A percentile compares a stretch with the other conserved stretches of the same genome.
These are phyloP conservation scores for Daubentonia madagascariensis DNA, from an alignment of 2,113 vertebrate genomes.

Conservation along the genomic window DNA sequence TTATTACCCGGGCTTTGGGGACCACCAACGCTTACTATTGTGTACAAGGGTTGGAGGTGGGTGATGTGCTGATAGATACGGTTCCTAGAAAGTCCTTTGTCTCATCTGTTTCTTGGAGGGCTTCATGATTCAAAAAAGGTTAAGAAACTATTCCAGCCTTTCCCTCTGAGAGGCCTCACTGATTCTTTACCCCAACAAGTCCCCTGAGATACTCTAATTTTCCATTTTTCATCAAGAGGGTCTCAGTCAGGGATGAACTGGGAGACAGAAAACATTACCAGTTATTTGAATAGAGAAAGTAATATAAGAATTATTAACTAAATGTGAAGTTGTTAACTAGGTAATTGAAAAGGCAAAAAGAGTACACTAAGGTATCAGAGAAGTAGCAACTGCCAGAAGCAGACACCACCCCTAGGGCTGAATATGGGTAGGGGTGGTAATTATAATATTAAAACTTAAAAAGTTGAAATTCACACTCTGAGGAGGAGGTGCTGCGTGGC, in stretches of 20 bases:
- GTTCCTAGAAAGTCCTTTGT: neutral
- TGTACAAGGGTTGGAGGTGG: neutral
- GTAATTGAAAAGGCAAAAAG: neutral
- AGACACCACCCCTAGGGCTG: too few relatives aligned
- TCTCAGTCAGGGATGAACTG: neutral
- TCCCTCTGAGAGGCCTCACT: neutral
- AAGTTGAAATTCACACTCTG: neutral
- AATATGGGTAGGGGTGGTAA: neutral
- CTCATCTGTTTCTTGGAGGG: neutral
- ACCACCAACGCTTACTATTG: neutral
- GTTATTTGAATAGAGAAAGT: conserved; percentile 1
- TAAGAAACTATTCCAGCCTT: neutral
- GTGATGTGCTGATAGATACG: neutral
- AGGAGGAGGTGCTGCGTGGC: neutral
- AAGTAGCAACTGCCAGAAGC: neutral
- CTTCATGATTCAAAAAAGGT: neutral
- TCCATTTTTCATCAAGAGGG: neutral
- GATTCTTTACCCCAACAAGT: neutral
- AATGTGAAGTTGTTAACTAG: neutral
- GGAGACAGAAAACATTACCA: neutral
- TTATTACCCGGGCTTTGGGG: neutral
- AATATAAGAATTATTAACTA: neutral
- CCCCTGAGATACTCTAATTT: neutral
- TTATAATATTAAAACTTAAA: neutral
- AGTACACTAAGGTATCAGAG: neutral